A percentile compares a stretch with the other conserved stretches of the same genome.
phyloP scores from a whole-genome alignment of 2,888 invertebrate species.

The Papilio protenor region DNA sequence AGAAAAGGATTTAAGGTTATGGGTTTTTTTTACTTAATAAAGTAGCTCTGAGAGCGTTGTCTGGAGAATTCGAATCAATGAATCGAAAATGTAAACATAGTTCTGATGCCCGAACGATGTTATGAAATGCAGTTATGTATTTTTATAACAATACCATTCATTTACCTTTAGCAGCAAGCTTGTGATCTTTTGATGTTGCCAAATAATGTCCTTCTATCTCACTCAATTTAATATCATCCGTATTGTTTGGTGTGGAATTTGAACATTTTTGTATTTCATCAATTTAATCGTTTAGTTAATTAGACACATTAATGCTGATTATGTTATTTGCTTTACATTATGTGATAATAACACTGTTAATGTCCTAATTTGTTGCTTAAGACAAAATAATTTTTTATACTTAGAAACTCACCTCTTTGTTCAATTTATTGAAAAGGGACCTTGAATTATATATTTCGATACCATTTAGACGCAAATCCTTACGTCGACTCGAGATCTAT shows the following conservation, averaged over 20 bases:
- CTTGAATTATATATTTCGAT: slow-evolving; percentile 10
- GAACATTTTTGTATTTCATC: neutral
- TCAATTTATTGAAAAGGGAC: slow-evolving; percentile 3
- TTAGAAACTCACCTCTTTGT: slow-evolving; percentile 32
- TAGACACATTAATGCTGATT: neutral
- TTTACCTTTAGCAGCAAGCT: slow-evolving; percentile 2
- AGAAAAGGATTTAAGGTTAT: neutral
- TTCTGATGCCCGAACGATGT: neutral
- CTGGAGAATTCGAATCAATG: slow-evolving; percentile 7
- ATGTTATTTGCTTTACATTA: neutral
- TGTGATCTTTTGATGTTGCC: slow-evolving; percentile 8
- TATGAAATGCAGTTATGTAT: slow-evolving; percentile 26
- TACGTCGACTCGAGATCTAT: neutral
- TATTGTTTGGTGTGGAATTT: neutral
- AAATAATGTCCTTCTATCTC: neutral
- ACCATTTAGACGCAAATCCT: neutral
- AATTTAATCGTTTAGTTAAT: neutral
- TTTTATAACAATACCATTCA: slow-evolving; percentile 34
- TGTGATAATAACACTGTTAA: neutral
- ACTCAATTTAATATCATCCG: neutral
- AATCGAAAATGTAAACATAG: slow-evolving; percentile 21
- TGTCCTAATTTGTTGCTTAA: neutral
- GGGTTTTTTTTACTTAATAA: neutral
- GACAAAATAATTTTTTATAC: slow-evolving; percentile 15
- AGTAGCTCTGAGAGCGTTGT: neutral